Evolutionary conservation across 2,797 vertebrate genomes (phyloP), one percentile per base, ranked within the genome.

Genomic region (Apodemus agrarius): DNA sequence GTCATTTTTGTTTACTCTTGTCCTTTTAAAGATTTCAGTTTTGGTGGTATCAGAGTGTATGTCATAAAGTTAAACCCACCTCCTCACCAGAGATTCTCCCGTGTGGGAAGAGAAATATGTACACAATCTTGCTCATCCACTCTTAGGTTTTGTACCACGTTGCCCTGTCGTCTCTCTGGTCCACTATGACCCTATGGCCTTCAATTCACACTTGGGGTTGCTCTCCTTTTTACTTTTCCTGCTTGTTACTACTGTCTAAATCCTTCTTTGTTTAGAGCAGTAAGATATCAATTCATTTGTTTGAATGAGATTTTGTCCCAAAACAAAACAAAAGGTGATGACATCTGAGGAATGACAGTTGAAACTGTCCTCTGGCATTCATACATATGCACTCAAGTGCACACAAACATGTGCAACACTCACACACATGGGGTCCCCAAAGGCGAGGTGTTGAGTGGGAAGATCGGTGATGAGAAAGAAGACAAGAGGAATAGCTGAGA

Each of bases 1-100:
- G 63, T 92, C 87, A 57, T 49, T 93, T 96, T 86, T 94, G 12
- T 93, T 65, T 34, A 17, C 67, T 93, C 93, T 75, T 57, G 80
- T 90, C 26, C 8, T 6, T 57, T 89, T 89, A 76, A 88, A 81
- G 22, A 59, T 26, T 34, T 49, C 84, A 43, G 67, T 92, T 92
- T 88, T 80, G 94, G 72, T 85, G 34, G 79, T 61, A n/a, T n/a
- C 57, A 85, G 37, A 85, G 6, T 65, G 2, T 43, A 9, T 83
- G 43, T 63, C 24, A 43, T 91, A 87, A 93, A 89, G 76, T 75
- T 83, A 67, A 81, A 46, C 67, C 29, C 24, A 14, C 57, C 4
- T 31, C 24, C 52, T 95, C 24, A 37, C 29, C 59, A 82, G 86
- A 85, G 63, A 43, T 31, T 86, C 54, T 80, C 26, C 31, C 10